These are phyloP conservation scores for Heterodera schachtii DNA, from an alignment of 1,140 invertebrate genomes.

Conservation along the genomic window DNA sequence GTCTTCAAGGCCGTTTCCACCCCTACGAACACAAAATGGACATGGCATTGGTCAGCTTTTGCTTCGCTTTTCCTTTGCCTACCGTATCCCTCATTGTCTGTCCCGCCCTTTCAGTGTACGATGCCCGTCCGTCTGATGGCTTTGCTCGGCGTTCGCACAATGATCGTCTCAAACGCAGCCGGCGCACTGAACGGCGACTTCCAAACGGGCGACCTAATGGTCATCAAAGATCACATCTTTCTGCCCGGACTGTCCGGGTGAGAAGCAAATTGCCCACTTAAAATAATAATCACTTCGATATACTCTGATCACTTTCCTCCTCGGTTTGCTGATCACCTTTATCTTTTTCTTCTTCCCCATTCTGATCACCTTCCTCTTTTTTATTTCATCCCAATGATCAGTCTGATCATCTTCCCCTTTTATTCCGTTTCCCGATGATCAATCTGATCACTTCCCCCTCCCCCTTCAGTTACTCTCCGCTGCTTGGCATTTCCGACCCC, in stretches of 20 bases:
- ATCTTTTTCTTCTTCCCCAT: no score
- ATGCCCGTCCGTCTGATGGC: constrained; percentile 62
- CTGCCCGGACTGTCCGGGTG: constrained; percentile 61
- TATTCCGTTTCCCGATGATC: no score
- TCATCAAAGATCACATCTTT: constrained; percentile 67
- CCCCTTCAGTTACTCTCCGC: constrained; percentile 40
- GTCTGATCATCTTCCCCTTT: neutral
- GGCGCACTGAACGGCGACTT: constrained; percentile 66
- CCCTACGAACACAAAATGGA: constrained; percentile 65
- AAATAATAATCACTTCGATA: no score
- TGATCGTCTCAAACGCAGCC: constrained; percentile 63
- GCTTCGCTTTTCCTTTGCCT: neutral
- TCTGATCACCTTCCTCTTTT: no score
- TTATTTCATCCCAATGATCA: no score
- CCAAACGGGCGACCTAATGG: constrained; percentile 64
- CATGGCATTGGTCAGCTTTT: constrained; percentile 54
- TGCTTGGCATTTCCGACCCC: constrained; percentile 63
- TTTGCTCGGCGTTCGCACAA: constrained; percentile 55
- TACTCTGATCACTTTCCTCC: no score
- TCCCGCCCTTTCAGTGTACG: constrained; percentile 52
- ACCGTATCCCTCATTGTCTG: neutral
- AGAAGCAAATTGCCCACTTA: neutral
- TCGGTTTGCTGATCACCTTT: no score
- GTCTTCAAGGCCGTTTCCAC: constrained; percentile 63
- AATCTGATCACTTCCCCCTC: neutral